Evolutionary conservation across 1,140 invertebrate species (phyloP).

Genomic region (Drosophila pseudoobscura): DNA sequence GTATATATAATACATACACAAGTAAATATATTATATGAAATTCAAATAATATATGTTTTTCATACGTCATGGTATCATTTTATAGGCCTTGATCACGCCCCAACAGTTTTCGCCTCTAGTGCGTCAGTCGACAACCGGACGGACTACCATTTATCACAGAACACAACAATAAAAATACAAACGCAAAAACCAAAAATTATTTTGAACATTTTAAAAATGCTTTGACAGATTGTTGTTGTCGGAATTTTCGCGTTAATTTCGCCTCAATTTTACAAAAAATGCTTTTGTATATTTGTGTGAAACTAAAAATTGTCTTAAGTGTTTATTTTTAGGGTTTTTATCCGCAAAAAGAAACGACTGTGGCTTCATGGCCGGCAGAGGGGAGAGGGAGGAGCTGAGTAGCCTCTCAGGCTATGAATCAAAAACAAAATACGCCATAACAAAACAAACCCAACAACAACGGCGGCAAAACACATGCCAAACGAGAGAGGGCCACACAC

Average conservation of each 20-base stretch:
- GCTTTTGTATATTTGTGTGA: constrained; percentile 47
- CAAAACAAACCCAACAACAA: constrained; percentile 22
- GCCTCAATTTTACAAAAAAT: constrained; percentile 71
- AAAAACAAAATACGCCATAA: constrained; percentile 67
- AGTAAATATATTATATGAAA: too few species aligned
- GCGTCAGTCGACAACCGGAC: constrained; percentile 25
- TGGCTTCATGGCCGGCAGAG: too few species aligned
- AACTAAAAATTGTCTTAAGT: constrained; percentile 27
- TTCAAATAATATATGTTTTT: too few species aligned
- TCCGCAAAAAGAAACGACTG: constrained; percentile 5
- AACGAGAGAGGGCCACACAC: neutral
- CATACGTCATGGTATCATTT: too few species aligned
- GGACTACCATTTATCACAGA: constrained; percentile 37
- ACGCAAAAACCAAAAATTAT: constrained; percentile 11
- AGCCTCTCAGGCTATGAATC: constrained; percentile 20
- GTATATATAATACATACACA: too few species aligned
- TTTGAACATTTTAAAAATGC: constrained; percentile 40
- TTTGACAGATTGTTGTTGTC: constrained; percentile 27
- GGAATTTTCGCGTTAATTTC: constrained; percentile 63
- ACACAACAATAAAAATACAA: constrained; percentile 9
- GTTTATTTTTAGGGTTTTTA: constrained; percentile 28
- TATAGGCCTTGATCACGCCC: too few species aligned
- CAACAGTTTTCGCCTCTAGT: neutral
- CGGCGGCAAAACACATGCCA: neutral
- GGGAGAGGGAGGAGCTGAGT: neutral